These are phyloP conservation scores for Mesocentrotus franciscanus DNA, from an alignment of 53 echinoderm and acorn worm species.

Conservation along the genomic window DNA sequence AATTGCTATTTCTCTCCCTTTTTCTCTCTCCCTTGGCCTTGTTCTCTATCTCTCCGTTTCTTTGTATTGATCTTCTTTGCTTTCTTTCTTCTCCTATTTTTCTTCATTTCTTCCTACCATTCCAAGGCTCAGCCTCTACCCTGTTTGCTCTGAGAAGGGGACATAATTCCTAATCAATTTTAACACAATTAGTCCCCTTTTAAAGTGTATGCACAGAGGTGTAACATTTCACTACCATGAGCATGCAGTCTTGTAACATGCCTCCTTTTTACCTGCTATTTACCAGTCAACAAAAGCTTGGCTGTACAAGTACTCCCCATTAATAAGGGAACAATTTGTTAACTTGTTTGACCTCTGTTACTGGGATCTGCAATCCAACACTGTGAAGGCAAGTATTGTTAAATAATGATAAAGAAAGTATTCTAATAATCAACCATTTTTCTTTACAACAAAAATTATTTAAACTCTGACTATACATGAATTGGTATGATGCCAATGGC, in stretches of 20 bases:
- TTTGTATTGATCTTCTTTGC: background rate
- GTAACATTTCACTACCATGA: slow-evolving; percentile 29
- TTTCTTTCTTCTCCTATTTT: background rate
- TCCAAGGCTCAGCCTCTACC: background rate
- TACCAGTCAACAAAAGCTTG: slow-evolving; percentile 17
- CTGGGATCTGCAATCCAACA: background rate
- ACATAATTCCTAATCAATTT: slow-evolving; percentile 59
- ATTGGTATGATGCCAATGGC: too few relatives aligned
- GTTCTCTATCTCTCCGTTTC: background rate
- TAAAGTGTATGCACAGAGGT: slow-evolving; percentile 34
- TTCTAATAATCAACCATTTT: background rate
- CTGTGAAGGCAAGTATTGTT: too few relatives aligned
- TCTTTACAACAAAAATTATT: background rate
- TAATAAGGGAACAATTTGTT: background rate
- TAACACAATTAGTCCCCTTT: slow-evolving; percentile 54
- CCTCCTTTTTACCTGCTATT: background rate
- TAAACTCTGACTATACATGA: too few relatives aligned
- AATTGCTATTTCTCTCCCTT: background rate
- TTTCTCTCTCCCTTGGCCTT: background rate
- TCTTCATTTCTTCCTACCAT: background rate
- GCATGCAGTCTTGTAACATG: slow-evolving; percentile 31
- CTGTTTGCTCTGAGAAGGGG: slow-evolving; percentile 36
- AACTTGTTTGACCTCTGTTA: background rate
- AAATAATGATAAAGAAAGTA: background rate
- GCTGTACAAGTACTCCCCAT: background rate